phyloP scores from a whole-genome alignment of 2,113 vertebrate genomes.

The Plotosus lineatus region DNA sequence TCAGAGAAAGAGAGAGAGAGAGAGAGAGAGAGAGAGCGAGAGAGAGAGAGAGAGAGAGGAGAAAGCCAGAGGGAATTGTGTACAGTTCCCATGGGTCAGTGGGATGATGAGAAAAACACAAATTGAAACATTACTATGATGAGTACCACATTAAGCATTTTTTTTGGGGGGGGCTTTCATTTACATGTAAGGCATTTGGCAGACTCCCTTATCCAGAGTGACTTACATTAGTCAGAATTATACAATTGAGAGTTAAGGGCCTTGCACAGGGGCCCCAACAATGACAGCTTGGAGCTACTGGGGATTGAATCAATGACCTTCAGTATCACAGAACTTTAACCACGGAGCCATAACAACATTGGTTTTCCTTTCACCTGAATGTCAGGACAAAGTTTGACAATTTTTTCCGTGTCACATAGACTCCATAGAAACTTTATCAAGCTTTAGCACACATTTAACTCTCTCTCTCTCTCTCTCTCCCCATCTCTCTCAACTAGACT shows the following conservation, averaged over 20 bases:
- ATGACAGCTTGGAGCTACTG: too few species aligned
- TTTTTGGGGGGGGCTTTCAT: neutral
- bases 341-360: too few species aligned
- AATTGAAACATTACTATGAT: neutral
- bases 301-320: too few species aligned
- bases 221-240: too few species aligned
- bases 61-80: neutral
- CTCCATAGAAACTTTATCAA: neutral
- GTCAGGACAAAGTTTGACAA: neutral
- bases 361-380: conserved; percentile 41
- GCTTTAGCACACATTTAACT: neutral
- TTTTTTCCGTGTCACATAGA: neutral
- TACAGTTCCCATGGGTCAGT: neutral
- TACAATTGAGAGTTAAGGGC: too few species aligned
- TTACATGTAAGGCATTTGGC: too few species aligned
- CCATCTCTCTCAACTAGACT: neutral
- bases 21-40: neutral
- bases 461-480: neutral
- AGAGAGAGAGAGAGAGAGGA: neutral
- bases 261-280: too few species aligned
- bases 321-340: too few species aligned
- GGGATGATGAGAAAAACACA: neutral
- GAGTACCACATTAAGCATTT: too few species aligned
- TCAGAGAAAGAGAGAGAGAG: neutral
- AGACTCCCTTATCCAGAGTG: too few species aligned